Evolutionary conservation across 2,888 invertebrate genomes (phyloP).

Genomic region (Bellardia bayeri): DNA sequence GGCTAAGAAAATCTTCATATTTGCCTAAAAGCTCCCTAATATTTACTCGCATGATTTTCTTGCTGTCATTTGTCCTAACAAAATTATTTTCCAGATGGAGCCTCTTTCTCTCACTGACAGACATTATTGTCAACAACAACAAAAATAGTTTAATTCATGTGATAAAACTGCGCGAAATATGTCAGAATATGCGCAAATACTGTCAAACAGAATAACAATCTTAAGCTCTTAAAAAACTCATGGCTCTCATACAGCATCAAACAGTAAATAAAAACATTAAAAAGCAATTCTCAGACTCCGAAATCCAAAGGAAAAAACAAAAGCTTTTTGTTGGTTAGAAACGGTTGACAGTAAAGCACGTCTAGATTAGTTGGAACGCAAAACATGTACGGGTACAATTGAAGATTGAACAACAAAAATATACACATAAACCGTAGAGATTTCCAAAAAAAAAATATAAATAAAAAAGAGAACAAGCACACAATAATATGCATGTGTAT

Average conservation of each 20-base stretch:
- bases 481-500: neutral
- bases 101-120: neutral
- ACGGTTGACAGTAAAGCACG: constrained; percentile 71
- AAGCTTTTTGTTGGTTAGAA: constrained; percentile 72
- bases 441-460: constrained; percentile 17
- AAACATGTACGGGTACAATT: constrained; percentile 58
- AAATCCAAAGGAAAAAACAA: constrained; percentile 19
- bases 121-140: constrained; percentile 5
- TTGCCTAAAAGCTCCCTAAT: neutral
- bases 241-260: constrained; percentile 56
- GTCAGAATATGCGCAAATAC: constrained; percentile 46
- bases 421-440: constrained; percentile 39
- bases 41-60: neutral
- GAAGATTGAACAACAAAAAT: constrained; percentile 41
- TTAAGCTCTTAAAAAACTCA: constrained; percentile 16
- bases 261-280: constrained; percentile 7
- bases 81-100: constrained; percentile 32
- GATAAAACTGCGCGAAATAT: constrained; percentile 16
- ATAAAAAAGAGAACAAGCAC: constrained; percentile 54
- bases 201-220: constrained; percentile 38
- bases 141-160: neutral
- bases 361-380: constrained; percentile 68
- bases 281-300: constrained; percentile 24
- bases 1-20: neutral
- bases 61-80: neutral